phyloP scores from a whole-genome alignment of 1,140 invertebrate genomes.

The Battus philenor region DNA sequence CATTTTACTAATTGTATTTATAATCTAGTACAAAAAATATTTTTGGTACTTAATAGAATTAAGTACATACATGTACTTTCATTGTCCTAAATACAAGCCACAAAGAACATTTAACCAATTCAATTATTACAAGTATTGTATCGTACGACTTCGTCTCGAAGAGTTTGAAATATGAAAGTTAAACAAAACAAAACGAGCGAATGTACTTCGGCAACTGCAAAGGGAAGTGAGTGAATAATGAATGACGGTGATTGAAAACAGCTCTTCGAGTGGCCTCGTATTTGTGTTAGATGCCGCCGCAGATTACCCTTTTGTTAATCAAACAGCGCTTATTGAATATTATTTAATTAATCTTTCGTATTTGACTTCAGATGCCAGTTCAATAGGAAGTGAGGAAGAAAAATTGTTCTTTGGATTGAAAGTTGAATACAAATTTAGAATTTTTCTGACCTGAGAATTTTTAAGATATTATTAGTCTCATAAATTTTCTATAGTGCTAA shows the following conservation, averaged over 20 bases:
- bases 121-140: slow-evolving; percentile 62
- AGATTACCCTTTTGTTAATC: slow-evolving; percentile 72
- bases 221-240: slow-evolving; percentile 72
- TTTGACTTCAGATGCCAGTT: slow-evolving; percentile 53
- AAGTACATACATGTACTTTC: slow-evolving; percentile 20
- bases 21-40: no score
- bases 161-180: slow-evolving; percentile 68
- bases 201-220: slow-evolving; percentile 65
- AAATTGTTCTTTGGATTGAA: slow-evolving; percentile 32
- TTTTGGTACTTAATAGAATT: no score
- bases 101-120: slow-evolving; percentile 53
- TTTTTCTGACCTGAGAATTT: no score
- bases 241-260: slow-evolving; percentile 71
- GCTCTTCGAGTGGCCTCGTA: slow-evolving; percentile 51
- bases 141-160: slow-evolving; percentile 44
- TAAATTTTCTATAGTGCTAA: no score
- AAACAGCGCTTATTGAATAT: slow-evolving; percentile 71
- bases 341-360: slow-evolving; percentile 72
- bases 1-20: no score
- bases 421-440: slow-evolving; percentile 25
- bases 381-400: slow-evolving; percentile 30
- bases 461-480: no score
- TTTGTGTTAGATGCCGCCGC: slow-evolving; percentile 70
- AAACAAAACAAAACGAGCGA: slow-evolving; percentile 68
- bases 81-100: slow-evolving; percentile 30